Base-by-base conservation (phyloP, 2,888 invertebrate genomes). In the Rotaria magnacalcarata region DNA sequence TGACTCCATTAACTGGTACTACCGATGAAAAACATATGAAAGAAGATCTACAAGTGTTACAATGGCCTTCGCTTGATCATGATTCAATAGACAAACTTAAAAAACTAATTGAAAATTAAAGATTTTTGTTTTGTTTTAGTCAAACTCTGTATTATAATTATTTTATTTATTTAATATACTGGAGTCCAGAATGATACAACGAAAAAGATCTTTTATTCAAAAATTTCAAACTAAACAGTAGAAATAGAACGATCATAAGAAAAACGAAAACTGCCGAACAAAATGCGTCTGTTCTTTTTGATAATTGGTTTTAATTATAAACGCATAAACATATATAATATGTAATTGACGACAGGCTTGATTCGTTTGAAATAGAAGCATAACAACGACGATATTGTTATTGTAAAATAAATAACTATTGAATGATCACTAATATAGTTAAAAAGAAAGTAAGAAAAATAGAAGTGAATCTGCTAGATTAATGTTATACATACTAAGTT, bases 1-100 rank as follows among this genome's bases (percentile, higher is more conserved):
- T 85, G 24, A 54, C 74, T 43, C 80, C 85, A 27, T 67, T 85
- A 34, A 85, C 85, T 14, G 80, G 85, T n/a, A 85, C 85, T 11
- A 85, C 34, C 5, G 11, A 67, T 67, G 85, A 85, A 52, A 34
- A n/a, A 43, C 85, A 85, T 80, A 75, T 85, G 85, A 85, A 67
- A 75, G 34, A 85, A 56, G 85, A 85, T 56, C 24, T 75, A 75
- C n/a, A 43, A 24, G 80, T 85, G 19, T 47, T 85, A 14, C 50
- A 85, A 50, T 75, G 67, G 75, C 47, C 43, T 47, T 52, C 75
- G 19, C 16, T 85, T 19, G 67, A 67, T 34, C n/a, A 34, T 67
- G 14, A 67, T 34, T 67, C 67, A 41, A 67, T 67, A 14, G 34
- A 14, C 34, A 34, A 67, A 34, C 34, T 67, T 19, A 34, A 41